Conservation (phyloP, 2,888 invertebrate species). For the Pheosia gnoma region DNA sequence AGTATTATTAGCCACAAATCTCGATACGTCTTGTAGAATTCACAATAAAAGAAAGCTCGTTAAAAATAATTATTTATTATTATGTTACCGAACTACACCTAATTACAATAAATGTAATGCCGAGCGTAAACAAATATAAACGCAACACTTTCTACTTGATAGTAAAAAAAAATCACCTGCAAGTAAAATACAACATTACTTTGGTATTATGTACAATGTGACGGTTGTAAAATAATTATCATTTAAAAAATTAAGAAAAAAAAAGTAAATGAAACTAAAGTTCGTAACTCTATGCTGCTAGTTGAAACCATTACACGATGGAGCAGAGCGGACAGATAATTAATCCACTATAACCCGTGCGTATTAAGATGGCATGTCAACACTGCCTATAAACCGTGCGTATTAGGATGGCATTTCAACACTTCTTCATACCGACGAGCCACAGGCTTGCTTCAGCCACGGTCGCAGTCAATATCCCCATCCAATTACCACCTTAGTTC, state of each 20-base stretch:
- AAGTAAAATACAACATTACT: constrained; percentile 3
- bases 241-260: neutral
- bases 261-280: neutral
- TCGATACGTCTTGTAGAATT: too few relatives aligned
- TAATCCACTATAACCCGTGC: neutral
- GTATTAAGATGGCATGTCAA: neutral
- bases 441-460: too few relatives aligned
- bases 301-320: neutral
- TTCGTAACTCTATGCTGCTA: neutral
- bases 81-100: constrained; percentile 1
- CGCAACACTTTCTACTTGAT: constrained; percentile 2
- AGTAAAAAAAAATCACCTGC: neutral
- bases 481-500: neutral
- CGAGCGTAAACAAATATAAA: neutral
- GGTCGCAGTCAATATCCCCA: too few relatives aligned
- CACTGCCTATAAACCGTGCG: neutral
- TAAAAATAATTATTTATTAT: constrained; percentile 3
- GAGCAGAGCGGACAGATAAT: neutral
- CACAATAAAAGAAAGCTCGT: neutral
- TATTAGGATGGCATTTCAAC: too few relatives aligned
- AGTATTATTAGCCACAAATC: too few relatives aligned
- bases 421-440: too few relatives aligned
- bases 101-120: constrained; percentile 3
- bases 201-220: constrained; percentile 6
- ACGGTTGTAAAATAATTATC: neutral